phyloP scores from a whole-genome alignment of 2,888 invertebrate genomes.

The Cosmopolites sordidus region DNA sequence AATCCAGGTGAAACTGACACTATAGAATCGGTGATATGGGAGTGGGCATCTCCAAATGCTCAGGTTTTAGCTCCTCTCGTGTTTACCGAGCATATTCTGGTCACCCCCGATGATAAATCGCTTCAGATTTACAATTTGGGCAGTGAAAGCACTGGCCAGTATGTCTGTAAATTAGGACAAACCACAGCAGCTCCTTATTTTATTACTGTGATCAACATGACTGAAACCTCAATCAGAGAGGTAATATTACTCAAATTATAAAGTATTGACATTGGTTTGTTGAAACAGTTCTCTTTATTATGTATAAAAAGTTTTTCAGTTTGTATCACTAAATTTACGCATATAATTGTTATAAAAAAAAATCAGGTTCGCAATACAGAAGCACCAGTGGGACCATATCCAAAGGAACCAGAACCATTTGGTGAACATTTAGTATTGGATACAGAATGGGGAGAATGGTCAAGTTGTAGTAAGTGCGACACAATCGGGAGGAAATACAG shows the following conservation, averaged over 20 bases:
- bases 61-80: conserved; percentile 42
- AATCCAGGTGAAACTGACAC: conserved; percentile 49
- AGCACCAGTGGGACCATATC: conserved; percentile 40
- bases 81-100: conserved; percentile 46
- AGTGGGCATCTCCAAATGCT: conserved; percentile 38
- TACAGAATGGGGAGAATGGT: conserved; percentile 62
- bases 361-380: conserved; percentile 40
- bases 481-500: conserved; percentile 55
- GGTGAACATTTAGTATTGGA: conserved; percentile 48
- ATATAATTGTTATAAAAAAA: no score
- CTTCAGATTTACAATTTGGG: conserved; percentile 54
- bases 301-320: background rate
- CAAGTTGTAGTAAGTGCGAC: conserved; percentile 60
- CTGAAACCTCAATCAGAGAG: conserved; percentile 38
- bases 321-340: no score
- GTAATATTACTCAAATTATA: no score
- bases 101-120: conserved; percentile 48
- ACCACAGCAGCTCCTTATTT: conserved; percentile 48
- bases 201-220: conserved; percentile 52
- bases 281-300: background rate
- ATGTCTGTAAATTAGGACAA: conserved; percentile 53
- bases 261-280: no score
- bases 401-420: conserved; percentile 37
- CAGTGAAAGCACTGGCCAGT: conserved; percentile 53
- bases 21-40: conserved; percentile 51